Evolutionary conservation across 2,113 vertebrate species (phyloP).

Genomic region (Tetrax tetrax): DNA sequence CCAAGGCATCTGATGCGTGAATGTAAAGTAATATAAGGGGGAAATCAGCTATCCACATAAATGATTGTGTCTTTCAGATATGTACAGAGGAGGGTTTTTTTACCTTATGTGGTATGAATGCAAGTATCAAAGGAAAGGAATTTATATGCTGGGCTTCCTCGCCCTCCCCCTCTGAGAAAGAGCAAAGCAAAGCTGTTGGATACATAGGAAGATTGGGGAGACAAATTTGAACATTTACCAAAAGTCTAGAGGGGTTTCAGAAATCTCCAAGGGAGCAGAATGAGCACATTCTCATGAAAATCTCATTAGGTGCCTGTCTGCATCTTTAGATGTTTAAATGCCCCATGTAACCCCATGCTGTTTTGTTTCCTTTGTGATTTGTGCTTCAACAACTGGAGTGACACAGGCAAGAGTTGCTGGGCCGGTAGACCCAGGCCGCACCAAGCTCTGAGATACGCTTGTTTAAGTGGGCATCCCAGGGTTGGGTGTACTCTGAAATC

Average conservation of each 20-base stretch:
- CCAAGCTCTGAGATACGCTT: not conserved
- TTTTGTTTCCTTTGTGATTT: not conserved
- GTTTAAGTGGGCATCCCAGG: not conserved
- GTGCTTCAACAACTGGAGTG: not conserved
- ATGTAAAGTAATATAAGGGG: not conserved
- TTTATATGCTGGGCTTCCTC: not conserved
- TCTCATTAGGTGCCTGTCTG: not conserved
- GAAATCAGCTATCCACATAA: not conserved
- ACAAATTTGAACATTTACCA: not conserved
- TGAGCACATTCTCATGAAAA: not conserved
- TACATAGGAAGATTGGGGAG: not conserved
- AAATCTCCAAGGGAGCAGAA: not conserved
- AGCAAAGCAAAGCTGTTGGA: not conserved
- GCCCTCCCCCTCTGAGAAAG: not conserved
- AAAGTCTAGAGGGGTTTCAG: not conserved
- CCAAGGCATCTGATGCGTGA: not conserved
- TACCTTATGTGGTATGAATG: not conserved
- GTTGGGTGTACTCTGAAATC: not conserved
- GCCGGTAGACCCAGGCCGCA: not conserved
- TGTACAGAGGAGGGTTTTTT: not conserved
- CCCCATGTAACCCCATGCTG: not conserved
- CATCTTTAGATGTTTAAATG: not conserved
- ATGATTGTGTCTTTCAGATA: slow-evolving; percentile 22
- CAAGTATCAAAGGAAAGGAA: slow-evolving; percentile 10
- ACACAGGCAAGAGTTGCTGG: not conserved